These are phyloP conservation scores for Ganaspis sp. DNA, from an alignment of 1,140 invertebrate species.

Conservation along the genomic window DNA sequence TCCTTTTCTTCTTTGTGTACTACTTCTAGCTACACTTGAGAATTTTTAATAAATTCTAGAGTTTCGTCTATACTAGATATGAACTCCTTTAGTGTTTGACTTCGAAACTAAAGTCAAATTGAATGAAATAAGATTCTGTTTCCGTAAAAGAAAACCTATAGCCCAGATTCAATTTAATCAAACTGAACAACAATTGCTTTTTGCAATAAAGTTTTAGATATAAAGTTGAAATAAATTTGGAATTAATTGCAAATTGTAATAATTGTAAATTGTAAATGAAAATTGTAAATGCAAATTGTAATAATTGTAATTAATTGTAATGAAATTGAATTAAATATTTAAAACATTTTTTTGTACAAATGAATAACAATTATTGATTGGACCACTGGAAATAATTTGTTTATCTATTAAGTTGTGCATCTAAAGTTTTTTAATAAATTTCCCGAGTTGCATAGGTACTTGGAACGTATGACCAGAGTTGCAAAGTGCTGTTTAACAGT, in stretches of 20 bases:
- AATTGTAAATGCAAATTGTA: too few species aligned
- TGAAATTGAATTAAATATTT: too few species aligned
- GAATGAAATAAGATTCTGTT: background rate
- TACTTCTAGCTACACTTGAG: background rate
- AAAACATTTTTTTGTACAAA: too few species aligned
- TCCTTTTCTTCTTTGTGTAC: background rate
- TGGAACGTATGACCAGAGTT: conserved; percentile 7
- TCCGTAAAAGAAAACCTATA: background rate
- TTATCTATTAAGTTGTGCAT: too few species aligned
- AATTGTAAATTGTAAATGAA: too few species aligned
- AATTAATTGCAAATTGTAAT: background rate
- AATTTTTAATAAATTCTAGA: conserved; percentile 28
- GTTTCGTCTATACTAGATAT: background rate
- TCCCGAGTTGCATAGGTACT: background rate
- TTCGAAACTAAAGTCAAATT: background rate
- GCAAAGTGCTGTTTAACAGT: conserved; percentile 17
- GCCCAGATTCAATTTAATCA: too few species aligned
- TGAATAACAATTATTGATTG: too few species aligned
- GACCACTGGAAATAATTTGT: too few species aligned
- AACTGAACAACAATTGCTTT: too few species aligned
- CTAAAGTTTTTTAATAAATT: background rate
- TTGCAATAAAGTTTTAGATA: too few species aligned
- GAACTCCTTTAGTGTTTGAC: conserved; percentile 1
- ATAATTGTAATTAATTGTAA: too few species aligned
- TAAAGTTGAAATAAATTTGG: too few species aligned